Conservation (phyloP, 2,888 invertebrate species). For the Nasonovia ribisnigri region DNA sequence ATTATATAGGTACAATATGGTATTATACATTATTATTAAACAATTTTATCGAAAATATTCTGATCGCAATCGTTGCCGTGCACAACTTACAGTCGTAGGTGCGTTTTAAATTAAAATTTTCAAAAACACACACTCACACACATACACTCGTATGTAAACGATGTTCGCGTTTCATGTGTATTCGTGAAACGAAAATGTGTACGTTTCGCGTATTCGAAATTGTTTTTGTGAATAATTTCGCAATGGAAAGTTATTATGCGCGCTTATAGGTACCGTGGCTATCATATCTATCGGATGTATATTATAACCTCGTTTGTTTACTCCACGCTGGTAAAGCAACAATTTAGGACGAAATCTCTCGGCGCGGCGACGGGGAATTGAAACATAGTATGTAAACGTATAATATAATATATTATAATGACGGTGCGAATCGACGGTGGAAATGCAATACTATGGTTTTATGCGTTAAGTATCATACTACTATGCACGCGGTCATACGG, state of each 20-base stretch:
- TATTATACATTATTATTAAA: neutral
- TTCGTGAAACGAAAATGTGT: slow-evolving; percentile 3
- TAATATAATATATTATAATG: slow-evolving; percentile 11
- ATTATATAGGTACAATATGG: neutral
- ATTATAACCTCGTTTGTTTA: slow-evolving; percentile 33
- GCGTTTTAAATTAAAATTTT: neutral
- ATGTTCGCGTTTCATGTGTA: neutral
- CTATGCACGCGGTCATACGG: neutral
- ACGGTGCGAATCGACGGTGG: slow-evolving; percentile 18
- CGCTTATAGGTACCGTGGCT: neutral
- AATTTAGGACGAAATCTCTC: slow-evolving; percentile 51
- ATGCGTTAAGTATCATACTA: neutral
- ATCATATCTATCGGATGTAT: slow-evolving; percentile 25
- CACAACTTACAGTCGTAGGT: neutral
- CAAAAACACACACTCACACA: neutral
- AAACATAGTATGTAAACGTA: neutral
- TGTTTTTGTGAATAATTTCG: slow-evolving; percentile 45
- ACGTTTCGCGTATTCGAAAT: slow-evolving; percentile 13
- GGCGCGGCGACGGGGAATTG: neutral
- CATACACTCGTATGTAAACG: neutral
- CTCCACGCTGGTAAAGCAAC: slow-evolving; percentile 29
- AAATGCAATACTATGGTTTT: neutral
- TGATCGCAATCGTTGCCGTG: neutral
- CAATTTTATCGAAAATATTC: neutral
- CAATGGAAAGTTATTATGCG: slow-evolving; percentile 50